phyloP scores from a whole-genome alignment of 1,140 invertebrate species.

The Diachasmimorpha longicaudata region DNA sequence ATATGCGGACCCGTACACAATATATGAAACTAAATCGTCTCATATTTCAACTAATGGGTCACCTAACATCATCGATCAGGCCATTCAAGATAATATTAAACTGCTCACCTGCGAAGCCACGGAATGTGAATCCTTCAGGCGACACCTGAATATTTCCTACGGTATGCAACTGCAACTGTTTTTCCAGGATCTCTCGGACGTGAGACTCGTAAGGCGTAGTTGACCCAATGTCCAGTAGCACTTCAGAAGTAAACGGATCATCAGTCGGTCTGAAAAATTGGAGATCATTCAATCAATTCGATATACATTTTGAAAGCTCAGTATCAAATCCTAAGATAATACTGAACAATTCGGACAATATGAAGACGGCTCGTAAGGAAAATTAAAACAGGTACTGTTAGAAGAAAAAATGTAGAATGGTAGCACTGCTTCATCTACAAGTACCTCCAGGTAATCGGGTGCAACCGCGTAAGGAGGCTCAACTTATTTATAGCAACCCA shows the following conservation, averaged over 20 bases:
- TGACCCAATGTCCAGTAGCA: conserved; percentile 52
- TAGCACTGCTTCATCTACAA: no score
- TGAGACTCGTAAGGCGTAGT: conserved; percentile 46
- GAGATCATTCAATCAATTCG: not conserved
- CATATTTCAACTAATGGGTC: no score
- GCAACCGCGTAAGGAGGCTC: no score
- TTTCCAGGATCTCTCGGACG: conserved; percentile 43
- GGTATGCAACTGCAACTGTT: conserved; percentile 47
- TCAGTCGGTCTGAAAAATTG: conserved; percentile 37
- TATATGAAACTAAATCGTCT: not conserved
- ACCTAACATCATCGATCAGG: no score
- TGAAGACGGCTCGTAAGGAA: no score
- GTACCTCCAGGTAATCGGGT: no score
- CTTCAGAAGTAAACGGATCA: conserved; percentile 52
- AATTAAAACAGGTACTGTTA: no score
- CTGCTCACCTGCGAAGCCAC: conserved; percentile 48
- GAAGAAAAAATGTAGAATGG: no score
- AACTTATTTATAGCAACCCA: no score
- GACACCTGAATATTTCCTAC: conserved; percentile 45
- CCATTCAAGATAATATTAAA: not conserved
- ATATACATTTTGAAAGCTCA: not conserved
- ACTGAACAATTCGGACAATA: no score
- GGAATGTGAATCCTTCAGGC: conserved; percentile 51
- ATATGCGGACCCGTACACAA: not conserved
- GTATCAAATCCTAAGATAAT: no score